Conservation (phyloP, 2,888 invertebrate genomes). For the Scaptomyza cyrtandrae region DNA sequence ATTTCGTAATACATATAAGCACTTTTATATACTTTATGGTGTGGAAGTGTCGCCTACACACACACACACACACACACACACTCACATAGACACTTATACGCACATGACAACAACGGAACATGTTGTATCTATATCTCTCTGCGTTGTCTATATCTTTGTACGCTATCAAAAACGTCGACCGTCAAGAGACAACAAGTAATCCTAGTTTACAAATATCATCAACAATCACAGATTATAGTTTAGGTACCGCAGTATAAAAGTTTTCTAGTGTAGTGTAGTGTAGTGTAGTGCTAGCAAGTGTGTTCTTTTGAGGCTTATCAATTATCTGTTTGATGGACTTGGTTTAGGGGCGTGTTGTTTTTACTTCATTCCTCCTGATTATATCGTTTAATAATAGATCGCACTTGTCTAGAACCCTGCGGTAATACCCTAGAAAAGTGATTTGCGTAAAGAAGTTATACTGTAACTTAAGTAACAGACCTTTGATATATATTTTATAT, state of each 20-base stretch:
- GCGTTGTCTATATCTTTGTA: slow-evolving; percentile 61
- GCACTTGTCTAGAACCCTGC: background rate
- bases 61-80: slow-evolving; percentile 25
- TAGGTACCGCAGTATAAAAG: background rate
- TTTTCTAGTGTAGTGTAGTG: background rate
- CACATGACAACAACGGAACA: slow-evolving; percentile 59
- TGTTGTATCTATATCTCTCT: slow-evolving; percentile 57
- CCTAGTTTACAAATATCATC: slow-evolving; percentile 64
- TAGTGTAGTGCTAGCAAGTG: background rate
- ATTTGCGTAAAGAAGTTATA: too few species aligned
- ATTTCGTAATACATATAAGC: slow-evolving; percentile 71
- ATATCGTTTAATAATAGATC: background rate
- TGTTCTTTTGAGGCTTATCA: slow-evolving; percentile 44
- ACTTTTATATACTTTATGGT: slow-evolving; percentile 30
- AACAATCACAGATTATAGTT: slow-evolving; percentile 1
- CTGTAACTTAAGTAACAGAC: too few species aligned
- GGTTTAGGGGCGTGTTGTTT: slow-evolving; percentile 34
- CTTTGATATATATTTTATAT: too few species aligned
- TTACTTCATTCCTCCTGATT: slow-evolving; percentile 3
- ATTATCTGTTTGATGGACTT: slow-evolving; percentile 45
- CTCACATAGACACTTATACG: slow-evolving; percentile 1
- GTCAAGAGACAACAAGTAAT: slow-evolving; percentile 69
- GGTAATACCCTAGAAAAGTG: background rate
- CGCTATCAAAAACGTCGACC: slow-evolving; percentile 64
- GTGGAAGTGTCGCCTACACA: slow-evolving; percentile 60